Evolutionary conservation across 2,888 invertebrate species (phyloP), one percentile per base, ranked within the genome.

Genomic region (Myopa testacea): DNA sequence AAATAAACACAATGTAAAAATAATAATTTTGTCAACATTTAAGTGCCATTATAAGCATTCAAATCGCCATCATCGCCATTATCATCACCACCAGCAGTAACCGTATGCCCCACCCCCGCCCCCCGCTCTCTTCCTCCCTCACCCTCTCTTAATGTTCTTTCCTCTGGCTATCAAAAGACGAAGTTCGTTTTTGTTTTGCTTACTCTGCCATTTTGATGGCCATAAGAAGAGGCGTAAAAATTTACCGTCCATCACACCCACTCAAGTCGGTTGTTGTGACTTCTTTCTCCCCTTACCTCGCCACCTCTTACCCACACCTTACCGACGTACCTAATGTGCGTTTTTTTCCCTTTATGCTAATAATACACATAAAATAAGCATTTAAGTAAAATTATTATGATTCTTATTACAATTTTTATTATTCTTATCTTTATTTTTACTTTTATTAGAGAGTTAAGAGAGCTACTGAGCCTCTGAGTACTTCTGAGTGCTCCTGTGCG

Each of bases 281-380:
- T 62, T 4, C 19, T 3, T 10, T 26, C 62, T 3, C 19, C 4
- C 62, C 26, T 62, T 16, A 58, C 10, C 58, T 4, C 71, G 34
- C 38, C 37, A 7, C n/a, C 40, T 62, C 4, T 34, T 26, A 26
- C 26, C 26, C 26, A 1, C 26, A 19, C 52, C 37, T 50, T 4
- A 5, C 19, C 16, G 26, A 37, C 34, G 45, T 45, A 45, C 10
- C 10, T 8, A 45, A 45, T 45, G 45, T 65, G 34, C 14, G 14
- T 4, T 55, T 14, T 37, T 60, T 38, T 40, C 19, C 40, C n/a
- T 26, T 87, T 87, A 87, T 87, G 87, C 85, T 87, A 87, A 87
- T 87, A 87, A 87, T 87, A 83, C 84, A 86, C 84, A 85, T 83
- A 82, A 82, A 84, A 85, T 83, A 83, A 81, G 78, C 81, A 82